phyloP scores from a whole-genome alignment of 2,113 vertebrate species.

The Rhinogobius similis region DNA sequence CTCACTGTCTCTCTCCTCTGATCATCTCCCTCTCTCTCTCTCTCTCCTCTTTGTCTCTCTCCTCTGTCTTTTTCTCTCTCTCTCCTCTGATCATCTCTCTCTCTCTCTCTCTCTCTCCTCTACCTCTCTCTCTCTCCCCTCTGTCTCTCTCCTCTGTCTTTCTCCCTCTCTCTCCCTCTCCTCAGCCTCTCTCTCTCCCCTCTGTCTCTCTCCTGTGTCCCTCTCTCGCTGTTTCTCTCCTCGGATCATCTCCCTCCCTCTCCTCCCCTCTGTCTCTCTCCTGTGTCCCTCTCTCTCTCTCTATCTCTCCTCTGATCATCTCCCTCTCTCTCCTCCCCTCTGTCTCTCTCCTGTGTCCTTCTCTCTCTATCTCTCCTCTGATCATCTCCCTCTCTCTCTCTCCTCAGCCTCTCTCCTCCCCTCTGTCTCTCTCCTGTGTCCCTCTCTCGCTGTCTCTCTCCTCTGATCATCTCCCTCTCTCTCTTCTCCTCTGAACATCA shows the following conservation, averaged over 20 bases:
- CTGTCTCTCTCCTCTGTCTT: neutral
- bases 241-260: too few species aligned
- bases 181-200: neutral
- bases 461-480: neutral
- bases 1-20: too few species aligned
- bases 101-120: neutral
- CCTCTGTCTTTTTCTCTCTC: too few species aligned
- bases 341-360: neutral
- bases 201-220: slow-evolving; percentile 18
- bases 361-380: neutral
- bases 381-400: too few species aligned
- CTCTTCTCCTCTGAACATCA: neutral
- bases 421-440: neutral
- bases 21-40: too few species aligned
- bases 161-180: neutral
- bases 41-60: too few species aligned
- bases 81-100: too few species aligned
- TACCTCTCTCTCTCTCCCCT: neutral
- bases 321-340: neutral
- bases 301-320: neutral
- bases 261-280: too few species aligned
- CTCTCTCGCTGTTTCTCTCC: too few species aligned
- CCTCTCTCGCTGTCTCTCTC: too few species aligned
- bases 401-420: too few species aligned
- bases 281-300: neutral